Evolutionary conservation across 2,888 invertebrate genomes (phyloP), one percentile per base, ranked within the genome.

Genomic region (Cepaea hortensis): DNA sequence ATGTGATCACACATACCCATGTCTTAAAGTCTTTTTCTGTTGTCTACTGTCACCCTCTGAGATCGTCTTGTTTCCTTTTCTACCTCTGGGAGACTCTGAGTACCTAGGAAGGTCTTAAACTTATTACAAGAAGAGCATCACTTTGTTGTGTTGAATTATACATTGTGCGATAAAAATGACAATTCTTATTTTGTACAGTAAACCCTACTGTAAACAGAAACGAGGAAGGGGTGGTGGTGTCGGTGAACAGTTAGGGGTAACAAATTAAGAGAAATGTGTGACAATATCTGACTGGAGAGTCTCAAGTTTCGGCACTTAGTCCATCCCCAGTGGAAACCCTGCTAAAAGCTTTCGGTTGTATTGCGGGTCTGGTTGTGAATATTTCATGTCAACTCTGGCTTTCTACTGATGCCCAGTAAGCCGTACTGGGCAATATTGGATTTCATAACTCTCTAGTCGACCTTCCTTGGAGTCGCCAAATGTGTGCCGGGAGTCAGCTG

Each of bases 311-410:
- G n/a, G 15, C 48, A 61, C 61, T 20, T n/a, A 68, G 68, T 79
- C 77, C 48, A 7, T 23, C 50, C 76, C 76, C 77, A 61, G 9
- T 61, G 77, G 23, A n/a, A 61, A 61, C 7, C 23, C 23, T 9
- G 55, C 23, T 79, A 61, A 79, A 61, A 79, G 77, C 77, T 79
- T 79, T 79, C 9, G 55, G 77, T 61, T 61, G 77, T 79, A 79
- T 79, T 79, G 77, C 61, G 55, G 55, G 9, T 79, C 23, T 79
- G 5, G 77, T 79, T 79, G 61, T 79, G 77, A 79, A 79, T 79
- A 79, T 79, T 79, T 61, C 7, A 79, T 79, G 61, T 6, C 5
- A 79, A 55, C n/a, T 61, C 13, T 61, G 77, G 77, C 75, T 79
- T 48, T 11, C 77, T 79, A n/a, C n/a, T 61, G 77, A 61, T 79